These are phyloP conservation scores for Phania funesta DNA, from an alignment of 2,888 invertebrate genomes.

Conservation along the genomic window DNA sequence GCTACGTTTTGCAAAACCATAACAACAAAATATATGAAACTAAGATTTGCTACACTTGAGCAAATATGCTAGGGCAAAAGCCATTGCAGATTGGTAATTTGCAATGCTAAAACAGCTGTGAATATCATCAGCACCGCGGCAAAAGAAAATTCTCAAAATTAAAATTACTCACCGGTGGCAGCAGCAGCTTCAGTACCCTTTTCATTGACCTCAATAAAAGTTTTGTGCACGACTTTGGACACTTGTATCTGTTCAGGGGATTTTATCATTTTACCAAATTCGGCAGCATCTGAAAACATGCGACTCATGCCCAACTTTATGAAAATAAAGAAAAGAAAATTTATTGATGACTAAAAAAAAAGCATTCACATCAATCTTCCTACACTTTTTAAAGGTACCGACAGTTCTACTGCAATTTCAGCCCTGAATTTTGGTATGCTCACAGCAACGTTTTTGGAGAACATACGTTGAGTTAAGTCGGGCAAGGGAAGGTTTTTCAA, in stretches of 20 bases:
- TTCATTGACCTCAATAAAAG: constrained; percentile 93
- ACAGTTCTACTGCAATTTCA: constrained; percentile 85
- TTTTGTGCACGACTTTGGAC: constrained; percentile 89
- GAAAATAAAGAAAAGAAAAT: too few species aligned
- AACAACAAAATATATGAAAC: too few species aligned
- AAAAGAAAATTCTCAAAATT: too few species aligned
- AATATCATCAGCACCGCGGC: too few species aligned
- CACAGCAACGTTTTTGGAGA: constrained; percentile 77
- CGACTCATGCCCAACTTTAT: too few species aligned
- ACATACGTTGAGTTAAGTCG: constrained; percentile 80
- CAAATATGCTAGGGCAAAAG: too few species aligned
- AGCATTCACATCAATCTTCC: neutral
- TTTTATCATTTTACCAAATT: constrained; percentile 85
- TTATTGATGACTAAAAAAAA: neutral
- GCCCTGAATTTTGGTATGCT: constrained; percentile 91
- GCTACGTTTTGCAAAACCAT: too few species aligned
- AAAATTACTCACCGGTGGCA: constrained; percentile 78
- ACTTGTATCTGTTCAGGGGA: constrained; percentile 80
- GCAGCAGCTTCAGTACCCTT: constrained; percentile 94
- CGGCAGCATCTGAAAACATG: constrained; percentile 82
- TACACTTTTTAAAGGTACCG: constrained; percentile 82
- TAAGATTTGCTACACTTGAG: too few species aligned
- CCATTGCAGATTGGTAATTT: too few species aligned
- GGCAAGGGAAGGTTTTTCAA: constrained; percentile 81
- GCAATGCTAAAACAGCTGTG: too few species aligned